Evolutionary conservation across 2,888 invertebrate genomes (phyloP), one percentile per base, ranked within the genome.

Genomic region (Melinopterus prodromus): DNA sequence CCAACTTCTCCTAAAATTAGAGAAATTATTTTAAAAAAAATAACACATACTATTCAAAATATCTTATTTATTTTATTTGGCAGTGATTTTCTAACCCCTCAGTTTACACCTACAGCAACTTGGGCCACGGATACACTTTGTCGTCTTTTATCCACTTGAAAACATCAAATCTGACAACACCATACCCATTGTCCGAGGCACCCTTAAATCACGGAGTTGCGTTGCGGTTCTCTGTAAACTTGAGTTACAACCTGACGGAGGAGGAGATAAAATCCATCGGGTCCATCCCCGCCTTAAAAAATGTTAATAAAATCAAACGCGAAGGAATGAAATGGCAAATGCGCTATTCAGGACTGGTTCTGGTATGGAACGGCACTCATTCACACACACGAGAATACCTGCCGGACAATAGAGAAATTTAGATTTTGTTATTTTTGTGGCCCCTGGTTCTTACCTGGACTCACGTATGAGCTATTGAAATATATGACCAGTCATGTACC

Each of bases 321-420:
- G 53, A 53, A 7, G 53, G 53, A 53, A 53, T 53, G 53, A 53
- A 53, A 53, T 53, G 53, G 53, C 53, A 53, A 53, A 53, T 53
- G 53, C 53, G 53, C 12, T 53, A 53, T 53, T 53, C 53, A 53
- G 5, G 53, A 53, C 53, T 53, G 53, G 53, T 53, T 53, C 53
- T 53, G 53, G 53, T 53, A 53, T 53, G 53, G 53, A 53, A 53
- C 53, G 53, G 53, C 53, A 7, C 53, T 53, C 53, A 53, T 53
- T 53, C 53, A 53, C 53, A 53, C 74, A 74, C 74, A 74, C 74
- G 71, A 74, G 35, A 35, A 37, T 74, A 74, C 74, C 74, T 74
- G 74, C n/a, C 35, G 37, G n/a, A 74, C 74, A 74, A 74, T 74
- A 74, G 74, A 74, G 74, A 74, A 74, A 74, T 74, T 74, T 74